Conservation (phyloP, 2,888 invertebrate species). For the Willowsia nigromaculata region DNA sequence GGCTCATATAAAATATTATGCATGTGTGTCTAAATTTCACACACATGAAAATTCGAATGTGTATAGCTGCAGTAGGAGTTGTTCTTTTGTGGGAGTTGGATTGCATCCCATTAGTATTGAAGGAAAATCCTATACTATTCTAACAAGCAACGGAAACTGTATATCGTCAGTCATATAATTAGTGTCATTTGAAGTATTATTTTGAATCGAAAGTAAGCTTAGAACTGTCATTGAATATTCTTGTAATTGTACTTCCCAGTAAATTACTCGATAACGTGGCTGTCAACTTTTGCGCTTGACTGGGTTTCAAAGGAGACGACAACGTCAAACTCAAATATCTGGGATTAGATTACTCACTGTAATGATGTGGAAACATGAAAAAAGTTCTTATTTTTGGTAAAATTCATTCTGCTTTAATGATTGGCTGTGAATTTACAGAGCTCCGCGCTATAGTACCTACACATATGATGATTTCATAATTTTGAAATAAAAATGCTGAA, state of each 20-base stretch:
- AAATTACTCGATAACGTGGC: background rate
- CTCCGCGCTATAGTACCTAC: too few relatives aligned
- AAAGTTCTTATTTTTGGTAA: too few relatives aligned
- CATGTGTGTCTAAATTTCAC: too few relatives aligned
- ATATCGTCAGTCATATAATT: background rate
- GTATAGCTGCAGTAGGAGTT: too few relatives aligned
- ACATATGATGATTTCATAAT: too few relatives aligned
- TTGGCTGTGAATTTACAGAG: too few relatives aligned
- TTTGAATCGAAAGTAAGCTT: background rate
- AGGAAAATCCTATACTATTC: background rate
- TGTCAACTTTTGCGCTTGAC: constrained; percentile 40
- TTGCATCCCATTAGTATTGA: too few relatives aligned
- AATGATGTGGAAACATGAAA: constrained; percentile 11
- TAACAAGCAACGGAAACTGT: background rate
- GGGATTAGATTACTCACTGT: background rate
- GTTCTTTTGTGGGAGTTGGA: too few relatives aligned
- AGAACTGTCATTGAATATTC: background rate
- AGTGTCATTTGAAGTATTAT: background rate
- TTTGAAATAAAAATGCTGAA: too few relatives aligned
- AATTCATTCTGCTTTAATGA: too few relatives aligned
- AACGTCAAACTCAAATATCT: background rate
- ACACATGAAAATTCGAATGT: too few relatives aligned
- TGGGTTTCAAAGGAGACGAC: constrained; percentile 34
- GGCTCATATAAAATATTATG: too few relatives aligned
- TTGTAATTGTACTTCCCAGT: background rate